These are phyloP conservation scores for Ametastegia equiseti DNA, from an alignment of 2,888 invertebrate species.

Conservation along the genomic window DNA sequence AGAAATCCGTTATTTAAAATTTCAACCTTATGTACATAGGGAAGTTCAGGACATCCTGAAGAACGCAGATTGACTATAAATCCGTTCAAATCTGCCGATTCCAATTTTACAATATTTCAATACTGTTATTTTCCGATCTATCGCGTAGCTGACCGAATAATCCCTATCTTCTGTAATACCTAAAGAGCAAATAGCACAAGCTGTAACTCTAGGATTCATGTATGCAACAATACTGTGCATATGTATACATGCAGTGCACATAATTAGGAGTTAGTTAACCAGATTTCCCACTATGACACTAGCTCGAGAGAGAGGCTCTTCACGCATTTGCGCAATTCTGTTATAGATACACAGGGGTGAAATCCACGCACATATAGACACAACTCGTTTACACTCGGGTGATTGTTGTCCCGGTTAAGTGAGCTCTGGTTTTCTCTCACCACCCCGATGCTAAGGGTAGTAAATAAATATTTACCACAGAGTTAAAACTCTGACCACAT, in stretches of 20 bases:
- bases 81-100: no score
- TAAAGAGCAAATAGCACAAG: not conserved
- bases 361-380: not conserved
- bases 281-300: slow-evolving; percentile 2
- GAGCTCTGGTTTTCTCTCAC: not conserved
- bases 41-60: no score
- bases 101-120: no score
- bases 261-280: not conserved
- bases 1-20: no score
- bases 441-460: slow-evolving; percentile 4
- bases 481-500: not conserved
- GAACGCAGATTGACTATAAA: no score
- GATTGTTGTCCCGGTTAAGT: slow-evolving; percentile 13
- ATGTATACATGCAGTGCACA: no score
- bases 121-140: no score
- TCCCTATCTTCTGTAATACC: not conserved
- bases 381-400: not conserved
- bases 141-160: no score
- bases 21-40: no score
- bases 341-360: not conserved
- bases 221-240: not conserved
- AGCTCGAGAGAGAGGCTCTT: not conserved
- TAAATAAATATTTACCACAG: slow-evolving; percentile 24
- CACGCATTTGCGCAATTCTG: not conserved
- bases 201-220: not conserved